phyloP scores from a whole-genome alignment of 2,797 vertebrate species.

The Poecile montanus region DNA sequence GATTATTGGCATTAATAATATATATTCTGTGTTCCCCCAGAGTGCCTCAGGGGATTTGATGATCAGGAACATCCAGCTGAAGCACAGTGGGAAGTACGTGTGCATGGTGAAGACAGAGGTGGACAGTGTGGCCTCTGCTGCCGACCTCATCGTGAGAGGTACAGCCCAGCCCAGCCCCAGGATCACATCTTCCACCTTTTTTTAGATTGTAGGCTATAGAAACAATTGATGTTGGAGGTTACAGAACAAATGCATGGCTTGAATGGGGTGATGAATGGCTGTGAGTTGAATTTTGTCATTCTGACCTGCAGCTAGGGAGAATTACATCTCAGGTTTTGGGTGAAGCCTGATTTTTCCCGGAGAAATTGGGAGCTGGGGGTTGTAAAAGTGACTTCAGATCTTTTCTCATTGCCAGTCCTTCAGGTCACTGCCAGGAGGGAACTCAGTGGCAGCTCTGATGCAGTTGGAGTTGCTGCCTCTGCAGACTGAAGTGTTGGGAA shows the following conservation, averaged over 20 bases:
- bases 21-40: conserved; percentile 68
- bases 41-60: conserved; percentile 90
- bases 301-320: neutral
- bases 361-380: neutral
- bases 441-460: neutral
- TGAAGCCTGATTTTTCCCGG: neutral
- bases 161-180: neutral
- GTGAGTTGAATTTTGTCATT: neutral
- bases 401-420: neutral
- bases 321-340: neutral
- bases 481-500: neutral
- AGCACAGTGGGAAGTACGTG: conserved; percentile 90
- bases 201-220: neutral
- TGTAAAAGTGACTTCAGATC: neutral
- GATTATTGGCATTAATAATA: neutral
- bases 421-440: neutral
- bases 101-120: conserved; percentile 91
- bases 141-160: conserved; percentile 94
- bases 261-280: neutral
- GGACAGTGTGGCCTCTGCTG: conserved; percentile 90
- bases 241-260: neutral
- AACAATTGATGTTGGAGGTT: neutral
- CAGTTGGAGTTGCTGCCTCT: neutral
- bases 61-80: conserved; percentile 95
- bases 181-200: fast-evolving